Evolutionary conservation across 2,888 invertebrate species (phyloP).

Genomic region (Noctua fimbriata): DNA sequence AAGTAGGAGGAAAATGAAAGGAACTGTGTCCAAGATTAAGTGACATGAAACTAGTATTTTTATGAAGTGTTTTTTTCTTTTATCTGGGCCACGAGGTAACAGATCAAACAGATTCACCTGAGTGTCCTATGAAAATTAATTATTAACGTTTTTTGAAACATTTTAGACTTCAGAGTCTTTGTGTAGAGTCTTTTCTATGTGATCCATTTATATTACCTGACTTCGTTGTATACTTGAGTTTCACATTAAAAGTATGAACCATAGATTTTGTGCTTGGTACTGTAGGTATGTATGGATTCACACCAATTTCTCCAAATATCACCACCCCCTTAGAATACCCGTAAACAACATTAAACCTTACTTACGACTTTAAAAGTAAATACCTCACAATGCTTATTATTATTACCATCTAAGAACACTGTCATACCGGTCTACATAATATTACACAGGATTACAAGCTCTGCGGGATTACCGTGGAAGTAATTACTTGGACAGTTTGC

Average conservation of each 20-base stretch:
- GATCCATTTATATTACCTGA: not conserved
- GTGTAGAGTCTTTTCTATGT: not conserved
- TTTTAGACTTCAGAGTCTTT: not conserved
- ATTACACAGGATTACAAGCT: conserved; percentile 64
- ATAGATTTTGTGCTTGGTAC: not conserved
- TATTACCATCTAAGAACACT: conserved; percentile 61
- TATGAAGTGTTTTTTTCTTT: conserved; percentile 23
- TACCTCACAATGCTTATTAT: conserved; percentile 46
- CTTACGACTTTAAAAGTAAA: conserved; percentile 27
- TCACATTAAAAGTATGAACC: not conserved
- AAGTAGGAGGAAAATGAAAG: conserved; percentile 29
- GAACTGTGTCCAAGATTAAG: conserved; percentile 29
- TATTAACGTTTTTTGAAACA: not conserved
- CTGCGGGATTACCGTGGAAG: conserved; percentile 70
- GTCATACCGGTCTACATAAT: conserved; percentile 62
- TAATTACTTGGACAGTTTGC: conserved; percentile 78
- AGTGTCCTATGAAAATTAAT: not conserved
- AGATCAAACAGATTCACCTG: not conserved
- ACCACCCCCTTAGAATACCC: not conserved
- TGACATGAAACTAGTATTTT: conserved; percentile 36
- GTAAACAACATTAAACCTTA: conserved; percentile 40
- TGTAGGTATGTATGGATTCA: not conserved
- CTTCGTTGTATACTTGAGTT: not conserved
- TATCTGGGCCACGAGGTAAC: not conserved
- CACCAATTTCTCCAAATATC: not conserved